A percentile compares a stretch with the other conserved stretches of the same genome.
Evolutionary conservation across 2,797 vertebrate genomes (phyloP).

Genomic region (Tangara arthus): DNA sequence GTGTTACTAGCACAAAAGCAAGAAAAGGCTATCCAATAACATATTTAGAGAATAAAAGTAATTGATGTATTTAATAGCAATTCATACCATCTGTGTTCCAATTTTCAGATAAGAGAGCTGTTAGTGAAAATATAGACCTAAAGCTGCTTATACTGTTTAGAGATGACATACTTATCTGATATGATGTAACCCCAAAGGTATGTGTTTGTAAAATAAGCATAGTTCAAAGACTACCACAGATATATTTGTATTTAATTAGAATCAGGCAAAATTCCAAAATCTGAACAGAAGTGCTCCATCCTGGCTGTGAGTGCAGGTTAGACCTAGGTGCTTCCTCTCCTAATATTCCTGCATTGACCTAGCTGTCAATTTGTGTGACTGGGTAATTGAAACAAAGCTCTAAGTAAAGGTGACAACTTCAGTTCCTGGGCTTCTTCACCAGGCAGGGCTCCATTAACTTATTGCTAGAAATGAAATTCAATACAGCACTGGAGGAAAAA

Average conservation of each 20-base stretch:
- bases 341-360: background rate
- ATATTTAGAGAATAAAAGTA: conserved; percentile 50
- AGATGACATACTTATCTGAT: conserved; percentile 70
- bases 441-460: background rate
- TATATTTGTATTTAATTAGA: conserved; percentile 69
- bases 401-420: background rate
- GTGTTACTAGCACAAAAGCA: conserved; percentile 15
- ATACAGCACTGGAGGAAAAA: background rate
- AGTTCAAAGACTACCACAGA: conserved; percentile 66
- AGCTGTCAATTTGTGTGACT: background rate
- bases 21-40: conserved; percentile 6
- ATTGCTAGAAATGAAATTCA: background rate
- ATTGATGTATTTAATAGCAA: conserved; percentile 60
- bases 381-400: background rate
- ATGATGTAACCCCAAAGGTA: conserved; percentile 63
- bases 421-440: background rate
- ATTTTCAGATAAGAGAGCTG: conserved; percentile 64
- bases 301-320: background rate
- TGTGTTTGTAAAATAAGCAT: conserved; percentile 59
- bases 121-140: conserved; percentile 59
- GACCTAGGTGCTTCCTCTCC: background rate
- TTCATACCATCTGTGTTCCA: conserved; percentile 62
- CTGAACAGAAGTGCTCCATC: conserved; percentile 9
- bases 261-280: conserved; percentile 63
- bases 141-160: conserved; percentile 48